These are phyloP conservation scores for Gymnobelideus leadbeateri DNA, from an alignment of 2,113 vertebrate genomes.

Conservation along the genomic window DNA sequence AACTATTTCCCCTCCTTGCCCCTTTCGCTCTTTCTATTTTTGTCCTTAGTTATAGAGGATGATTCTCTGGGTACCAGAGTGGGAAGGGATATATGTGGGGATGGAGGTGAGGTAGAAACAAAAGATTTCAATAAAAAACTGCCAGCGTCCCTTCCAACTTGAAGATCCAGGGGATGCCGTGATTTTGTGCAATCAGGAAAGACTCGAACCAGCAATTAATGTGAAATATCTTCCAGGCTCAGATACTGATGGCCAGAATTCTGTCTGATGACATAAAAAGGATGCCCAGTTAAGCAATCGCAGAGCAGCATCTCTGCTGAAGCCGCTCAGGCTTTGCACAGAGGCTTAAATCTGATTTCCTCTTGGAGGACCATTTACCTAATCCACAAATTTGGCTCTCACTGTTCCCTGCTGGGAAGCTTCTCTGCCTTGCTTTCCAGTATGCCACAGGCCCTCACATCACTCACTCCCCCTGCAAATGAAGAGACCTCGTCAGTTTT, in stretches of 20 bases:
- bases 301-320: background rate
- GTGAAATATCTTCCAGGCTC: conserved; percentile 5
- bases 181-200: background rate
- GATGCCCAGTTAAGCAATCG: background rate
- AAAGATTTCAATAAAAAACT: background rate
- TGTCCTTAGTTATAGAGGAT: background rate
- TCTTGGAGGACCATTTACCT: background rate
- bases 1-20: background rate
- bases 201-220: background rate
- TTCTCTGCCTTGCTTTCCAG: background rate
- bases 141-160: background rate
- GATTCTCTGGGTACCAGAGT: background rate
- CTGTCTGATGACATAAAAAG: conserved; percentile 3
- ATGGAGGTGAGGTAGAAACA: background rate
- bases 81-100: background rate
- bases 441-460: background rate
- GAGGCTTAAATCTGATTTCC: conserved; percentile 9
- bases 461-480: background rate
- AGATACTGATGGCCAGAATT: background rate
- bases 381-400: background rate
- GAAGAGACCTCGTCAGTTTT: background rate
- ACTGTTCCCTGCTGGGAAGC: background rate
- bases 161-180: background rate
- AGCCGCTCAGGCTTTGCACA: background rate
- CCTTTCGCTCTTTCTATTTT: background rate